Conservation (phyloP, 2,888 invertebrate species). For the Trichacis sp. region DNA sequence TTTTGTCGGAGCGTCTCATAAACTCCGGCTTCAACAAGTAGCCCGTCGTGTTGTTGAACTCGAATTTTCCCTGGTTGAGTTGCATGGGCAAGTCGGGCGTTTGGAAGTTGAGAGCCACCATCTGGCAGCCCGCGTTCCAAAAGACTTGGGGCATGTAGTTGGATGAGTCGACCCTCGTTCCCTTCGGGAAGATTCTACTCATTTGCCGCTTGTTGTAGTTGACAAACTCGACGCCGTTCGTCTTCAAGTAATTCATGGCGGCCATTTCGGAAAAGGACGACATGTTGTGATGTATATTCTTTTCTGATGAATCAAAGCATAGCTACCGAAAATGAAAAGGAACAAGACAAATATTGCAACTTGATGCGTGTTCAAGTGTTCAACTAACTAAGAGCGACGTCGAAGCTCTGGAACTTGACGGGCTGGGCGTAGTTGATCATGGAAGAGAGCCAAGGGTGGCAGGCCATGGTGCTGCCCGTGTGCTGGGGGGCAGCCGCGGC, state of each 20-base stretch:
- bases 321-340: too few species aligned
- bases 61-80: slow-evolving; percentile 81
- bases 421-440: slow-evolving; percentile 81
- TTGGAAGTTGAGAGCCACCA: slow-evolving; percentile 81
- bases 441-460: slow-evolving; percentile 77
- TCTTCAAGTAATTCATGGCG: slow-evolving; percentile 76
- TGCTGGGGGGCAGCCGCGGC: slow-evolving; percentile 69
- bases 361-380: too few species aligned
- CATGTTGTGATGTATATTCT: slow-evolving; percentile 77
- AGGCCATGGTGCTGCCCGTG: slow-evolving; percentile 77
- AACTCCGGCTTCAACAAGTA: slow-evolving; percentile 80
- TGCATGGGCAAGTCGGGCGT: slow-evolving; percentile 80
- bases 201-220: slow-evolving; percentile 83
- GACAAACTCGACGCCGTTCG: slow-evolving; percentile 77
- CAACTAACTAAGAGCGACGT: slow-evolving; percentile 74
- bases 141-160: slow-evolving; percentile 82
- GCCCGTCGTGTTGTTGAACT: slow-evolving; percentile 78
- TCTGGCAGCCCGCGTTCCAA: slow-evolving; percentile 82
- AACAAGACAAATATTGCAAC: slow-evolving; percentile 34
- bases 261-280: slow-evolving; percentile 79
- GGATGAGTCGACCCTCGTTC: slow-evolving; percentile 78
- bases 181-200: slow-evolving; percentile 79
- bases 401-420: slow-evolving; percentile 78
- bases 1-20: slow-evolving; percentile 77
- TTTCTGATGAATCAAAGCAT: slow-evolving; percentile 68